A percentile compares a stretch with the other conserved stretches of the same genome.
Evolutionary conservation across 2,888 invertebrate genomes (phyloP).

Genomic region (Tachina fera): DNA sequence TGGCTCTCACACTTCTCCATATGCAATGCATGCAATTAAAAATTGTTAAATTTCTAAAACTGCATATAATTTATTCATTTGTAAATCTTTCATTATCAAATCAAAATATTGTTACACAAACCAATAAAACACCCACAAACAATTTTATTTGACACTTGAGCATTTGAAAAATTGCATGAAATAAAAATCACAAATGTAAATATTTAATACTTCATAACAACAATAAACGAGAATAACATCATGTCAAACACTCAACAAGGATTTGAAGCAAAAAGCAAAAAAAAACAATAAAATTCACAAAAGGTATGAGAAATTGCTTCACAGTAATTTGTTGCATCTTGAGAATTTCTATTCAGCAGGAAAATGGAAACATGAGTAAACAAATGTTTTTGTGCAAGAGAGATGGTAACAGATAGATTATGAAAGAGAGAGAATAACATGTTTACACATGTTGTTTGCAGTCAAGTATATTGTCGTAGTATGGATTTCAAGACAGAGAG

Average conservation of each 20-base stretch:
- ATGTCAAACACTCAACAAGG: constrained; percentile 34
- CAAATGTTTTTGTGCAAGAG: too few species aligned
- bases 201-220: constrained; percentile 41
- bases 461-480: neutral
- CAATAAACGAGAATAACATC: neutral
- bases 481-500: neutral
- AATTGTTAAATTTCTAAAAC: neutral
- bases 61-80: neutral
- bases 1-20: neutral
- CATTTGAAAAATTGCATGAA: constrained; percentile 34
- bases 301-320: constrained; percentile 1
- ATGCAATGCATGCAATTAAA: neutral
- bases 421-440: neutral
- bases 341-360: constrained; percentile 12
- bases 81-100: constrained; percentile 11
- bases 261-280: neutral
- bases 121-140: constrained; percentile 22
- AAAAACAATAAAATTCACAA: neutral
- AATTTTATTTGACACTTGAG: constrained; percentile 42
- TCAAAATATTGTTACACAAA: constrained; percentile 27
- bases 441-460: constrained; percentile 40
- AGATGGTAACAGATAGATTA: too few species aligned
- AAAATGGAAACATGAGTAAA: neutral
- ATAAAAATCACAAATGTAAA: constrained; percentile 43
- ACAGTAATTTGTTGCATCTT: constrained; percentile 51